Evolutionary conservation across 2,113 vertebrate genomes (phyloP), one percentile per base, ranked within the genome.

Genomic region (Oxyura jamaicensis): DNA sequence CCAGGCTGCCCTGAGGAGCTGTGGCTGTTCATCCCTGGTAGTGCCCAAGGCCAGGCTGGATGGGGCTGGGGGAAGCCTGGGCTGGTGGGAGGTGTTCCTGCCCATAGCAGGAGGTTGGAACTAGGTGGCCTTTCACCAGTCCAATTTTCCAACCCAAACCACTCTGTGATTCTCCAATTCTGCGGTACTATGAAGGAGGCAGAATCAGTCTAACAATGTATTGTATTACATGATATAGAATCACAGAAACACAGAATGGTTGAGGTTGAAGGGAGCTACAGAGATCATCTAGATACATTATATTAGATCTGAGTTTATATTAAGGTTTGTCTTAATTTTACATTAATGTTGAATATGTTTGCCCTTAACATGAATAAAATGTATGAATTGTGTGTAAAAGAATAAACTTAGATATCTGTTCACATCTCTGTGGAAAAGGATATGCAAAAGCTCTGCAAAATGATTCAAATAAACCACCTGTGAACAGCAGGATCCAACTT

Each of bases 141-240:
- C 46, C 46, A 48, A 48, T 19, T 21, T 48, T 48, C 20, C 46
- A 48, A 21, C 10, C 20, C 46, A 48, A 48, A 48, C 20, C 21
- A 48, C 21, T 48, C 20, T 48, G 20, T 48, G 46, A 48, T 48
- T 48, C 46, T 48, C 46, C 21, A 10, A 48, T 48, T 48, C 21
- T 48, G 20, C 9, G 46, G 46, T 48, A 48, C 46, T 48, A 48
- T 48, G 46, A 21, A 8, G 28, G 20, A 73, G 20, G 23, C 12
- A 84, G 28, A 71, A 68, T 59, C 53, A 26, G 11, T 46, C 12
- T 28, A 75, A n/a, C 4, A 53, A 9, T 19, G 29, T 52, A 15
- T 19, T 35, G 3, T 7, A 12, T 19, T 41, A 0, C 0, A 0
- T 48, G 46, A 48, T 21, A 22, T 10, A 48, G 20, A 48, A 48